These are phyloP conservation scores for Mareca penelope DNA, from an alignment of 2,797 vertebrate genomes.

Conservation along the genomic window DNA sequence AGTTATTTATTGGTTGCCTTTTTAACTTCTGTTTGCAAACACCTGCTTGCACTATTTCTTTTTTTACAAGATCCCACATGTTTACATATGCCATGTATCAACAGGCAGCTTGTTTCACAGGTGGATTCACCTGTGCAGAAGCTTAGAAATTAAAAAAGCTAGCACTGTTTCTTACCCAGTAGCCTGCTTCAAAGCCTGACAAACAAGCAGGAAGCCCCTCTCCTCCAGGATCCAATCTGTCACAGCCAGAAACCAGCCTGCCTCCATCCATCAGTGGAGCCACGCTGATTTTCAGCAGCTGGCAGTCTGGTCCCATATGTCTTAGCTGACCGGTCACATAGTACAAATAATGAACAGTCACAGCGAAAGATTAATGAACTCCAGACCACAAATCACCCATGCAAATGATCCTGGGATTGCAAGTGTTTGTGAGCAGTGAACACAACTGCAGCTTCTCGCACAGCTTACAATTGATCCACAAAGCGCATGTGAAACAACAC, in stretches of 20 bases:
- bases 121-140: conserved; percentile 29
- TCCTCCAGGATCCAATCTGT: not conserved
- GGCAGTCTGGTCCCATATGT: conserved; percentile 39
- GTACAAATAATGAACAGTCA: conserved; percentile 31
- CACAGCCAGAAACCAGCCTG: not conserved
- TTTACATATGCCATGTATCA: not conserved
- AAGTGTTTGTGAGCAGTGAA: not conserved
- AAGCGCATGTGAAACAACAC: not conserved
- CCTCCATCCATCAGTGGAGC: conserved; percentile 32
- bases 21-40: not conserved
- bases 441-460: conserved; percentile 26
- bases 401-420: conserved; percentile 20
- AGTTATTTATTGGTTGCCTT: not conserved
- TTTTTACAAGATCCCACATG: not conserved
- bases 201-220: not conserved
- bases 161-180: not conserved
- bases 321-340: conserved; percentile 18
- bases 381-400: conserved; percentile 6
- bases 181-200: not conserved
- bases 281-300: conserved; percentile 49
- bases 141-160: not conserved
- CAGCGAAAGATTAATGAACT: conserved; percentile 43
- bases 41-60: not conserved
- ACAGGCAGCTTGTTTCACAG: conserved; percentile 27
- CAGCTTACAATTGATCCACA: not conserved